Evolutionary conservation across 2,888 invertebrate genomes (phyloP), one percentile per base, ranked within the genome.

Genomic region (Hybos culiciformis): DNA sequence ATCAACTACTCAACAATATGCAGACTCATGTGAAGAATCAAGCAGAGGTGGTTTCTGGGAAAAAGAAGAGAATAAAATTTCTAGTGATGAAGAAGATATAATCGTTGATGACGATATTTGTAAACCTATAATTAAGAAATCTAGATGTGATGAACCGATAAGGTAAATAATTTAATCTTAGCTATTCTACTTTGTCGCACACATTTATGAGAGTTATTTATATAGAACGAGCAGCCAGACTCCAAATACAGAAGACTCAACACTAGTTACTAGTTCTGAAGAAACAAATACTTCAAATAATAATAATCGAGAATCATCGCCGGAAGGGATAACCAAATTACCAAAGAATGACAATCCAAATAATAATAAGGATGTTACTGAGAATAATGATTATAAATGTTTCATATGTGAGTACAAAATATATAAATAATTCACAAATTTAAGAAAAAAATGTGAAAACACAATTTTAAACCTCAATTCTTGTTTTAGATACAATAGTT

Each of bases 31-130:
- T 44, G 59, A 59, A 39, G 53, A 54, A 49, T 51, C 50, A 48
- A 57, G 51, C 32, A 54, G 56, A 21, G n/a, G n/a, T n/a, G n/a
- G n/a, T n/a, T 53, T 53, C 7, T 46, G 46, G 42, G 31, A 36
- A 21, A 39, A 43, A 12, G 39, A 36, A 8, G 14, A 36, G 21
- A 4, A n/a, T 46, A 63, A 62, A 49, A 64, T 65, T 52, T 65
- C 66, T 43, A 65, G 63, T 53, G 66, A 66, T 23, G 66, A 67
- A 51, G 66, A 67, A 53, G 64, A 66, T 29, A 64, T 63, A 50
- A 63, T 66, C 15, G 66, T 66, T 43, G 66, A 66, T 50, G 64
- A 66, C 50, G 64, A 65, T 43, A 57, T 59, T 7, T 20, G 36
- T 21, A 36, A 36, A 19, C 36, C 36, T 20, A 32, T 32, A 32